Base-by-base conservation (phyloP, 1,140 invertebrate species). In the Venustaconcha ellipsiformis region DNA sequence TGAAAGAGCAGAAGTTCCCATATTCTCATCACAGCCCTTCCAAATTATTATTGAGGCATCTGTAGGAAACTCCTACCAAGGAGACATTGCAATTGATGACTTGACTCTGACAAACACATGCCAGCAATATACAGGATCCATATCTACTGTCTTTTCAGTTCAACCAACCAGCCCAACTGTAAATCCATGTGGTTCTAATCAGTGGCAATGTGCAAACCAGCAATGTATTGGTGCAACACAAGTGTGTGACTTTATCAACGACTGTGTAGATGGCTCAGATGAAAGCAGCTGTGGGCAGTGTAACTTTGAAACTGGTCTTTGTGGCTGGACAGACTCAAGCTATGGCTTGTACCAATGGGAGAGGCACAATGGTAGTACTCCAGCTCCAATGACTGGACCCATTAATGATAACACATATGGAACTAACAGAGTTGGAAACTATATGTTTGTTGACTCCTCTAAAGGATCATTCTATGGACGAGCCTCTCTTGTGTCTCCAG, bases 31-130 rank as follows among this genome's bases (percentile, higher is more conserved):
- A 2, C 67, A 75, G 60, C 81, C 83, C 30, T 67, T 77, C 26
- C 80, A 88, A 30, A 77, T 89, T 30, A 78, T 89, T 14, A 83
- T 90, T 64, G 87, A 89, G 75, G 87, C 76, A 56, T 67, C 76
- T 58, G 80, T 82, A 18, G 88, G 87, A 17, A 75, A 78, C 13
- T 79, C 80, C 55, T 80, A 74, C 57, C 30, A 76, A 58, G 88
- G 88, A 20, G 87, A 87, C 67, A 89, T 90, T 77, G 88, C 86
- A 15, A 82, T 89, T 58, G 89, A 90, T 83, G 89, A 90, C 79
- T 59, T 88, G 1, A 86, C 86, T n/a, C 83, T 83, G 71, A 74
- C 77, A 14, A 62, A 59, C 57, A 58, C 26, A n/a, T 83, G 80
- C 75, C 17, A 70, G 4, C 64, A 71, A 14, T 82, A 77, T 67